Percentiles rank a stretch among this genome's conserved stretches.
These are phyloP conservation scores for Acrobasis repandana DNA, from an alignment of 2,888 invertebrate genomes.

Conservation along the genomic window DNA sequence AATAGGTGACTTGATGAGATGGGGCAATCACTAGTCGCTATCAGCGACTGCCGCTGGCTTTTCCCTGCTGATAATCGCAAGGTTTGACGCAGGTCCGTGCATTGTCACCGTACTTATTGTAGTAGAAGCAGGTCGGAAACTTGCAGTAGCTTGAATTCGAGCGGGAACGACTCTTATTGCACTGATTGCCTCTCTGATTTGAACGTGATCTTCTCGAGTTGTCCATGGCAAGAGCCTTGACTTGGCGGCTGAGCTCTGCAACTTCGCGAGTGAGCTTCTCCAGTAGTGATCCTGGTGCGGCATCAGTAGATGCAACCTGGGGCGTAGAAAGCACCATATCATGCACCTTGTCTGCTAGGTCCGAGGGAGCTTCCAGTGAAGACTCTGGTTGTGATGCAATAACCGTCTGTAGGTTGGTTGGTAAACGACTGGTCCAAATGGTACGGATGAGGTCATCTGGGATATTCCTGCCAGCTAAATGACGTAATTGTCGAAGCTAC, in stretches of 20 bases:
- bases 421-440: conserved; percentile 30
- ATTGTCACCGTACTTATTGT: too few relatives aligned
- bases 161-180: not conserved
- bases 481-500: not conserved
- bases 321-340: too few relatives aligned
- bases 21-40: conserved; percentile 27
- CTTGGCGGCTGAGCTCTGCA: too few relatives aligned
- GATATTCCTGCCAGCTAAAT: conserved; percentile 26
- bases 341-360: conserved; percentile 31
- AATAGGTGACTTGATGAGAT: conserved; percentile 30
- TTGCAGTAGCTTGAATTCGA: too few relatives aligned
- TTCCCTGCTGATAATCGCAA: conserved; percentile 28
- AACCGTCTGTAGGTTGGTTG: conserved; percentile 26
- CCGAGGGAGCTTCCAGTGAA: too few relatives aligned
- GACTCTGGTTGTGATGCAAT: conserved; percentile 27
- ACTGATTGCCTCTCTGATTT: not conserved
- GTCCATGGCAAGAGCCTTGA: conserved; percentile 22
- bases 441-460: conserved; percentile 31
- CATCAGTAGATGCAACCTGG: too few relatives aligned
- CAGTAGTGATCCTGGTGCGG: too few relatives aligned
- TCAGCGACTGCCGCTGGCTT: conserved; percentile 29
- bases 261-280: too few relatives aligned
- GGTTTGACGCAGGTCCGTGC: conserved; percentile 31
- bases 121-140: too few relatives aligned
- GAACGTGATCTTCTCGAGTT: conserved; percentile 1